phyloP scores from a whole-genome alignment of 2,888 invertebrate genomes.

The Drosophila falleni region DNA sequence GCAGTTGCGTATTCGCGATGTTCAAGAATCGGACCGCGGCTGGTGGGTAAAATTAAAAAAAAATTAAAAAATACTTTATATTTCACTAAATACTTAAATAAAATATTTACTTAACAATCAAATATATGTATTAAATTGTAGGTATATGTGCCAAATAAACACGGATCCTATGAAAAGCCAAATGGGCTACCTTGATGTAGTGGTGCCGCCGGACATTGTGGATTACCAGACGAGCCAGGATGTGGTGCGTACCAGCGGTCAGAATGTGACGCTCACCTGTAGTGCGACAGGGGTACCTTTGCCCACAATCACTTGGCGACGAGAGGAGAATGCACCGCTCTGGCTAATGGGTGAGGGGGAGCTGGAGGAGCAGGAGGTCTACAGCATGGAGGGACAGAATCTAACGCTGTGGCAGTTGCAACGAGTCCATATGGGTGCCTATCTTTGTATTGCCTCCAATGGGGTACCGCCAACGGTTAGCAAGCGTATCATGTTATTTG shows the following conservation, averaged over 20 bases:
- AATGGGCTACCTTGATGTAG: constrained; percentile 94
- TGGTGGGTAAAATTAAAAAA: constrained; percentile 86
- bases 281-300: constrained; percentile 94
- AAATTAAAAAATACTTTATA: no score
- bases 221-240: constrained; percentile 95
- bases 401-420: constrained; percentile 81
- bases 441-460: constrained; percentile 85
- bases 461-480: constrained; percentile 85
- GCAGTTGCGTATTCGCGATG: constrained; percentile 94
- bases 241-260: constrained; percentile 93
- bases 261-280: constrained; percentile 93
- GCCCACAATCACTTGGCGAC: constrained; percentile 94
- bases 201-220: constrained; percentile 94
- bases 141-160: constrained; percentile 96
- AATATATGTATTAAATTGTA: constrained; percentile 15
- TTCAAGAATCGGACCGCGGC: constrained; percentile 92
- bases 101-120: not conserved
- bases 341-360: constrained; percentile 36
- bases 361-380: constrained; percentile 69
- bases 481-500: constrained; percentile 83
- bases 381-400: constrained; percentile 83
- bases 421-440: constrained; percentile 84
- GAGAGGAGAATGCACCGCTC: constrained; percentile 90
- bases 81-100: no score
- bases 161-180: constrained; percentile 97